phyloP scores from a whole-genome alignment of 2,113 vertebrate genomes.

The Spea bombifrons region DNA sequence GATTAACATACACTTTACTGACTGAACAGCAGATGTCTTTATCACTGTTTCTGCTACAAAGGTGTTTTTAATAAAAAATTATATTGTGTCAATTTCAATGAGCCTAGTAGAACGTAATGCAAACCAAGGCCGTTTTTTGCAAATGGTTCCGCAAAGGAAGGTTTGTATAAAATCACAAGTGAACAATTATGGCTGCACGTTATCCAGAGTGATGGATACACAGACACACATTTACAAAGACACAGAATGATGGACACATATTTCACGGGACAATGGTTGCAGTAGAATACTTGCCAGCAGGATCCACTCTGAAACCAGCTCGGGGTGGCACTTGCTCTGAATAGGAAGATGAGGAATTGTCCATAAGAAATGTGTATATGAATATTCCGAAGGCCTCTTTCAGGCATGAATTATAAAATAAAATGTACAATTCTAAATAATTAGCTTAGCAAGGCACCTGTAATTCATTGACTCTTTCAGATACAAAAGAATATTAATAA shows the following conservation, averaged over 20 bases:
- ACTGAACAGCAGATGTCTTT: too few species aligned
- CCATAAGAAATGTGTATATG: constrained; percentile 61
- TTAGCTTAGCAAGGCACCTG: too few species aligned
- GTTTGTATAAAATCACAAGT: constrained; percentile 33
- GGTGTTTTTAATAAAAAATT: background rate
- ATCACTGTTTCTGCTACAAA: background rate
- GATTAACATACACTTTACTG: too few species aligned
- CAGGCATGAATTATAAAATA: background rate
- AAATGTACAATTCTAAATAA: background rate
- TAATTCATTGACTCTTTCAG: too few species aligned
- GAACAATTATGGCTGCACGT: constrained; percentile 46
- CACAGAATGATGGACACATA: constrained; percentile 61
- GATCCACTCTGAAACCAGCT: constrained; percentile 82
- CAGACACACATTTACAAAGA: constrained; percentile 55
- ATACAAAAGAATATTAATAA: too few species aligned
- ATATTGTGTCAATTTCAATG: background rate
- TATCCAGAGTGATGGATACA: constrained; percentile 54
- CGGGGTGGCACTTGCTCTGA: constrained; percentile 87
- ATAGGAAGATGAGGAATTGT: constrained; percentile 74
- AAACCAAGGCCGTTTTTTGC: background rate
- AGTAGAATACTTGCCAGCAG: constrained; percentile 81
- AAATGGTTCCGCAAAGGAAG: background rate
- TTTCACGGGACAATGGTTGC: constrained; percentile 61
- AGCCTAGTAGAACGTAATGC: background rate
- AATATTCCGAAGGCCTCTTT: constrained; percentile 5